These are phyloP conservation scores for Idaea biselata DNA, from an alignment of 2,888 invertebrate species.

Conservation along the genomic window DNA sequence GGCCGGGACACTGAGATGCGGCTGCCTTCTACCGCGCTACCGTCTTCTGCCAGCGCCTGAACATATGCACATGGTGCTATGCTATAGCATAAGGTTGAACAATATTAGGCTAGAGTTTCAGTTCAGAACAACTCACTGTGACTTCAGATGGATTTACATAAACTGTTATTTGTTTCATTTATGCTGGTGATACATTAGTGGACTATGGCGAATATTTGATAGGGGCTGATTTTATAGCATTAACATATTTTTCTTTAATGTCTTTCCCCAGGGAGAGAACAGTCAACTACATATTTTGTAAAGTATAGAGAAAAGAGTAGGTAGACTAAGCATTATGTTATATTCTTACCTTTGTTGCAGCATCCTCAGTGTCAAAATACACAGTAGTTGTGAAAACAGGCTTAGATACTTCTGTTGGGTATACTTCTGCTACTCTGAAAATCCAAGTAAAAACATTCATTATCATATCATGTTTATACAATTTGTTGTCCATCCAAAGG, in stretches of 20 bases:
- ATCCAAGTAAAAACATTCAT: conserved; percentile 16
- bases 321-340: background rate
- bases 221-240: too few species aligned
- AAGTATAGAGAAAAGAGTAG: too few species aligned
- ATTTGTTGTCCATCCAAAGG: too few species aligned
- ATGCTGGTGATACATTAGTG: too few species aligned
- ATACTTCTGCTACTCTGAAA: conserved; percentile 60
- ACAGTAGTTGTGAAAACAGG: conserved; percentile 64
- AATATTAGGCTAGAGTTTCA: background rate
- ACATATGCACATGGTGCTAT: background rate
- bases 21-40: conserved; percentile 41
- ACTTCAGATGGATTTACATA: too few species aligned
- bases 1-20: conserved; percentile 48
- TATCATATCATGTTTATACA: background rate
- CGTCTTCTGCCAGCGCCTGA: conserved; percentile 61
- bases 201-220: too few species aligned
- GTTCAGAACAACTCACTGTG: too few species aligned
- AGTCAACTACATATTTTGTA: too few species aligned
- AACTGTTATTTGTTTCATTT: too few species aligned
- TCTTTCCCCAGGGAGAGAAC: too few species aligned
- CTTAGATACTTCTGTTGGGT: conserved; percentile 51
- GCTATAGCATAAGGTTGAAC: too few species aligned
- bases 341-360: conserved; percentile 49
- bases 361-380: conserved; percentile 52
- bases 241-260: too few species aligned